Conservation (phyloP, 2,797 vertebrate genomes). For the Dipus sagitta region DNA sequence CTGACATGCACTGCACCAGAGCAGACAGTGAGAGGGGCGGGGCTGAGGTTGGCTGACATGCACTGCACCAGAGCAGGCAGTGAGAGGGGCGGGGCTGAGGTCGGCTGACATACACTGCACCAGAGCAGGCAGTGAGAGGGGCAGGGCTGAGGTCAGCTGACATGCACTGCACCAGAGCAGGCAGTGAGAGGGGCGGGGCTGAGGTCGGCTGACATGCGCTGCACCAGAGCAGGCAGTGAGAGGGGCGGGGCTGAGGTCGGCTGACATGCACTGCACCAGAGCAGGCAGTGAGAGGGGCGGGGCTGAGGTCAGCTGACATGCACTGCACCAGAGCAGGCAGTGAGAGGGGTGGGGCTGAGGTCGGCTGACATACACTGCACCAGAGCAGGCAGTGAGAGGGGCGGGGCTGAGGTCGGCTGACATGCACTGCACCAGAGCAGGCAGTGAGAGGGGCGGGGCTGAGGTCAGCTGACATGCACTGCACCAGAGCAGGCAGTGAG, state of each 20-base stretch:
- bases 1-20: fast-evolving
- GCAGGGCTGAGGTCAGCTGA: not conserved
- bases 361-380: not conserved
- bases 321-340: fast-evolving
- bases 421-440: too few relatives aligned
- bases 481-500: too few relatives aligned
- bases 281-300: not conserved
- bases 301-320: fast-evolving
- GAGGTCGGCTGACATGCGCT: fast-evolving
- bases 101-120: fast-evolving
- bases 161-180: not conserved
- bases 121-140: too few relatives aligned
- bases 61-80: not conserved
- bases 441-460: too few relatives aligned
- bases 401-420: fast-evolving
- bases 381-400: not conserved
- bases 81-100: not conserved
- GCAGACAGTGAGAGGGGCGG: not conserved
- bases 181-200: not conserved
- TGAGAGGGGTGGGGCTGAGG: not conserved
- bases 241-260: not conserved
- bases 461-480: too few relatives aligned
- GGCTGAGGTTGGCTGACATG: not conserved
- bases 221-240: too few relatives aligned
- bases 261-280: not conserved